phyloP scores from a whole-genome alignment of 2,888 invertebrate genomes.

The Tachina fera region DNA sequence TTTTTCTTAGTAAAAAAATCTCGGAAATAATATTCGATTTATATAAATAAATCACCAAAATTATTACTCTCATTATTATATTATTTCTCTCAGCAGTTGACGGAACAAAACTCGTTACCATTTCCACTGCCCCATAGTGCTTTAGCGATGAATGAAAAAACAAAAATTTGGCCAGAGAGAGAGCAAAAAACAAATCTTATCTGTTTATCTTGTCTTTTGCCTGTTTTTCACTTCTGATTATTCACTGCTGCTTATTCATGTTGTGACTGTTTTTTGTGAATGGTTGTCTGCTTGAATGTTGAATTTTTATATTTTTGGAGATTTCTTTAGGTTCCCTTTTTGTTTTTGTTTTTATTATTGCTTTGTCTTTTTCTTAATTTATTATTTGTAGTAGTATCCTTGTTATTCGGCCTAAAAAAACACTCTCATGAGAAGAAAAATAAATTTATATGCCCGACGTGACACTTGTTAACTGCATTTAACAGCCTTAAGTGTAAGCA shows the following conservation, averaged over 20 bases:
- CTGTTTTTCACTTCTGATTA: slow-evolving; percentile 71
- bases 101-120: background rate
- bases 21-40: too few relatives aligned
- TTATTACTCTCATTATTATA: too few relatives aligned
- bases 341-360: slow-evolving; percentile 49
- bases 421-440: slow-evolving; percentile 21
- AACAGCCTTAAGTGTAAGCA: slow-evolving; percentile 69
- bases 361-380: slow-evolving; percentile 56
- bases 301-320: slow-evolving; percentile 60
- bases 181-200: slow-evolving; percentile 75
- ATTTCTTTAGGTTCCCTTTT: slow-evolving; percentile 49
- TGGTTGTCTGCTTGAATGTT: slow-evolving; percentile 63
- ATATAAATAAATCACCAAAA: too few relatives aligned
- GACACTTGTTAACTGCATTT: slow-evolving; percentile 79
- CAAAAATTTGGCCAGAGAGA: slow-evolving; percentile 5
- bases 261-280: slow-evolving; percentile 73
- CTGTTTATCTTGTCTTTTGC: slow-evolving; percentile 72
- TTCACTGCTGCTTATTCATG: slow-evolving; percentile 81
- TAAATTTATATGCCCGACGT: slow-evolving; percentile 79
- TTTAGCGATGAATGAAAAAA: slow-evolving; percentile 57
- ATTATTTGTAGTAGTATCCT: slow-evolving; percentile 59
- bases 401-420: slow-evolving; percentile 68
- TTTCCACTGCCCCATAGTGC: slow-evolving; percentile 25
- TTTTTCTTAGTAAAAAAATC: too few relatives aligned
- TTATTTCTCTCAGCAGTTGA: background rate